Base-by-base conservation (phyloP, 1,140 invertebrate genomes). In the Sinonovacula constricta region DNA sequence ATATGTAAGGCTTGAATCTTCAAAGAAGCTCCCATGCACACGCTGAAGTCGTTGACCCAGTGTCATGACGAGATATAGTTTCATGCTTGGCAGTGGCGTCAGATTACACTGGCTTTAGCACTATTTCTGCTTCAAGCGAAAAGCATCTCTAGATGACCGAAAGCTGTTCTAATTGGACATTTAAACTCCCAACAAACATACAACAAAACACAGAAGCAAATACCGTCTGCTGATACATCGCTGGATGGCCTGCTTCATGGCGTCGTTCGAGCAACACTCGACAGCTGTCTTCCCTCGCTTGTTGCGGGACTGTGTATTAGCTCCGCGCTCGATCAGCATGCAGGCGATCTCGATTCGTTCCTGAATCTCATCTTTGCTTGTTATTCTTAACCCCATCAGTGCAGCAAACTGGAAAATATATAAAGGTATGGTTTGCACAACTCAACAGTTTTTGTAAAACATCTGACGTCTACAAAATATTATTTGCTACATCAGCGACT, bases 241-340 rank as follows among this genome's bases (percentile, higher is more conserved):
- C 18, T 14, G 36, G 4, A 86, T 75, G 7, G 78, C 81, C 56
- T 78, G 75, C 33, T 53, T 72, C 45, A 86, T 63, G 34, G 39
- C 30, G 26, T 66, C 76, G 30, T 75, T 75, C 14, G 34, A n/a
- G 54, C 76, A 83, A 3, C 81, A 62, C 26, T 79, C 30, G 12
- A 86, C 24, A 4, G 81, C 60, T 2, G 65, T 66, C 7, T 62
- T 39, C 0, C 80, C 77, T 22, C 24, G 70, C 3, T 81, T 70
- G 66, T 86, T 82, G 12, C 12, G 54, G 10, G 57, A 54, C 1
- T 69, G 22, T 10, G 68, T 34, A 28, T 67, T 69, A 0, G 72
- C 82, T 31, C 82, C 80, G 1, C 70, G 74, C n/a, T 79, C 56
- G 22, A 86, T 79, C 12, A 86, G 67, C 36, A 75, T 26, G 45